Evolutionary conservation across 2,113 vertebrate genomes (phyloP), one percentile per base, ranked within the genome.

Genomic region (Scomber colias): DNA sequence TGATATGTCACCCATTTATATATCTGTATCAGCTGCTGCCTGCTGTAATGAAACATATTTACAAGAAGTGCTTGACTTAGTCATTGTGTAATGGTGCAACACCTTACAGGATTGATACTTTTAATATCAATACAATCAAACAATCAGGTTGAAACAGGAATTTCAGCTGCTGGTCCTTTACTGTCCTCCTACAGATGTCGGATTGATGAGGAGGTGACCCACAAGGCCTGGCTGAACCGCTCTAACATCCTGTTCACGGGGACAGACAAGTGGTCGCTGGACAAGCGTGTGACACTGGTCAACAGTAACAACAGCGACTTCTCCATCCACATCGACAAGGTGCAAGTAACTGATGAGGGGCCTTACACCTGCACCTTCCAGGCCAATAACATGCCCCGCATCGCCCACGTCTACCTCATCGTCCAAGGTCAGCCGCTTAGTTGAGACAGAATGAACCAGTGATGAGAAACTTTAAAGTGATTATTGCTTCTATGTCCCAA

Each of bases 331-430:
- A 97, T 98, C 65, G 94, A 95, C 5, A 91, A 92, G 5, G 96
- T 98, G 82, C 95, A 95, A 48, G 92, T 97, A 4, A 90, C 94
- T 0, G 97, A 98, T 2, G 97, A 97, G 86, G 97, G 97, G 14
- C 95, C 96, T 15, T 98, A 97, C 90, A 97, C 96, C 16, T 98
- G 97, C 93, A 97, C 96, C 81, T 97, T 96, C 93, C 97, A 98
- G 94, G 97, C 97, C 35, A 95, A 94, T 46, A 96, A 96, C 92
- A 94, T 95, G 92, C 96, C 97, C 0, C 96, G 95, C 67, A 96
- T 96, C 54, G 92, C 96, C 53, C 95, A 96, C 59, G 96, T 97
- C 93, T 97, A 96, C 95, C 96, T 98, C 94, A 97, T 97, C 5
- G 96, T 98, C 40, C 97, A 98, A 57, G 97, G 97, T 97, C 84